phyloP scores from a whole-genome alignment of 1,140 invertebrate species.

The Zelostemma sp. region DNA sequence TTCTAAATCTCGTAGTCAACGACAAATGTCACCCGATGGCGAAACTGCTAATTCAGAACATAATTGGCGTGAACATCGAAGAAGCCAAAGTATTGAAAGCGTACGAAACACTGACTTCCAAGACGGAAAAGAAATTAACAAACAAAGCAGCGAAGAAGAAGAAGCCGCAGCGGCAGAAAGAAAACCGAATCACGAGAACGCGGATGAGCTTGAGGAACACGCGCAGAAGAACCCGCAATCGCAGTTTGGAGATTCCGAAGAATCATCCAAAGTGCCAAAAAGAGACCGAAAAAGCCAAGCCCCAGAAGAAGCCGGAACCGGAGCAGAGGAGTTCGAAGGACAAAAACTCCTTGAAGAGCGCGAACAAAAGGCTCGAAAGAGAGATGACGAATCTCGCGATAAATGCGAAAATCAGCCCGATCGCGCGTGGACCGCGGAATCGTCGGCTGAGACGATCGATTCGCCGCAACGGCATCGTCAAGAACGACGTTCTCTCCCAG shows the following conservation, averaged over 20 bases:
- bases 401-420: conserved; percentile 57
- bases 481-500: neutral
- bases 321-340: conserved; percentile 13
- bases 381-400: conserved; percentile 61
- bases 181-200: neutral
- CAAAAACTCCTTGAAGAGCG: conserved; percentile 1
- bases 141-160: neutral
- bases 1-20: conserved; percentile 59
- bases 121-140: conserved; percentile 3
- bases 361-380: conserved; percentile 48
- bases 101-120: conserved; percentile 44
- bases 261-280: neutral
- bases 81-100: conserved; percentile 48
- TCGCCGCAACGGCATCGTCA: neutral
- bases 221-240: conserved; percentile 1
- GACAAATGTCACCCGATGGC: conserved; percentile 61
- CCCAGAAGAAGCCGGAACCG: neutral
- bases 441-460: conserved; percentile 40
- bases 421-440: conserved; percentile 48
- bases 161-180: conserved; percentile 10
- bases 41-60: conserved; percentile 61
- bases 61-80: conserved; percentile 58
- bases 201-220: conserved; percentile 11
- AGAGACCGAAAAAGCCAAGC: neutral
- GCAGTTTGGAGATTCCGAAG: neutral